phyloP scores from a whole-genome alignment of 2,113 vertebrate species.

The Tupaia tana region DNA sequence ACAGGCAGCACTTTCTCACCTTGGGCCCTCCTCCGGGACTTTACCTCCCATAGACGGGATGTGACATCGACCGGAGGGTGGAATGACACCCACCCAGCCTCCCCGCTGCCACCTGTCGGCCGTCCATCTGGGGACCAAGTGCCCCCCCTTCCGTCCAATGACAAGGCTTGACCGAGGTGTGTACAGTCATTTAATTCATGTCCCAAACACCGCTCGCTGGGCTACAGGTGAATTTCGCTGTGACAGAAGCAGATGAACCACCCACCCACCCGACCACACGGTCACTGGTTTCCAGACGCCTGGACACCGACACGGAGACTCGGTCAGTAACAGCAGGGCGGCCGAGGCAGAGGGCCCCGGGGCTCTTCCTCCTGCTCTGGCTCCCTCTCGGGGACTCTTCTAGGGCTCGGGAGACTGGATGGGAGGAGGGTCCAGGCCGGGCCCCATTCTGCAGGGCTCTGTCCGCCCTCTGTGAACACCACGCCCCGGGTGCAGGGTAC shows the following conservation, averaged over 20 bases:
- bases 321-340: background rate
- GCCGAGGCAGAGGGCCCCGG: background rate
- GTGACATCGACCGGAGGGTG: accelerated
- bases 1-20: background rate
- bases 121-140: too few species aligned
- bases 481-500: slow-evolving; percentile 57
- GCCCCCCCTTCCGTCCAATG: background rate
- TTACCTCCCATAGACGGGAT: accelerated
- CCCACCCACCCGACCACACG: background rate
- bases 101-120: too few species aligned
- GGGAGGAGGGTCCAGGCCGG: background rate
- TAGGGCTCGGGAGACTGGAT: background rate
- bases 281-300: slow-evolving; percentile 14
- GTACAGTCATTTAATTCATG: slow-evolving; percentile 86
- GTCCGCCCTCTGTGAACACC: background rate
- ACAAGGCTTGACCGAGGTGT: background rate
- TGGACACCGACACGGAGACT: background rate
- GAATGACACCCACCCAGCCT: background rate
- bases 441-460: too few species aligned
- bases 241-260: slow-evolving; percentile 74
- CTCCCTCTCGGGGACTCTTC: background rate
- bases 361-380: background rate
- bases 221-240: slow-evolving; percentile 63
- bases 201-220: slow-evolving; percentile 67
- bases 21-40: background rate